Conservation (phyloP, 2,797 vertebrate genomes). For the Mus caroli region DNA sequence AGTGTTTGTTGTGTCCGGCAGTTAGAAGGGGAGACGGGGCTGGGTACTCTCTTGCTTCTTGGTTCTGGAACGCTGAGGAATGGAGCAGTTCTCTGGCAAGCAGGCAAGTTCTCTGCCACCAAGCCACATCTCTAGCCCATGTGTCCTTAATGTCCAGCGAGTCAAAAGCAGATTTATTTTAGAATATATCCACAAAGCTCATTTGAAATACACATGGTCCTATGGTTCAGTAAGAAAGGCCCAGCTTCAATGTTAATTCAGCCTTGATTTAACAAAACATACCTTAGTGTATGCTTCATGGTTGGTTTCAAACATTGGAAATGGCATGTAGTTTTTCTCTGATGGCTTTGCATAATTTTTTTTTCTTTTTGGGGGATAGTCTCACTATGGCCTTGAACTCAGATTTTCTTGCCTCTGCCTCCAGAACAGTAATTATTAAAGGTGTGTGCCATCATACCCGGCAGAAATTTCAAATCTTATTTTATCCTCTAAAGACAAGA, state of each 20-base stretch:
- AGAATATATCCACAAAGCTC: slow-evolving; percentile 49
- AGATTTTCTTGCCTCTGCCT: background rate
- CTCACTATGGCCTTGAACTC: background rate
- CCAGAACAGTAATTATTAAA: background rate
- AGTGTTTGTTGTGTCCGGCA: slow-evolving; percentile 78
- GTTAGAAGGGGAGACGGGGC: slow-evolving; percentile 75
- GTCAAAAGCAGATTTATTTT: slow-evolving; percentile 72
- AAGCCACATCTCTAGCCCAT: background rate
- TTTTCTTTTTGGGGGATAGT: background rate
- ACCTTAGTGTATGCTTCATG: background rate
- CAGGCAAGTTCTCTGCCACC: background rate
- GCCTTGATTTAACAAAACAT: background rate
- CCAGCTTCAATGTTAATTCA: background rate
- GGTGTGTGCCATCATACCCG: background rate
- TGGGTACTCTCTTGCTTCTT: slow-evolving; percentile 67
- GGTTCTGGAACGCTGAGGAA: too few relatives aligned
- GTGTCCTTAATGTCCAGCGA: slow-evolving; percentile 26
- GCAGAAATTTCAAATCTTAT: slow-evolving; percentile 51
- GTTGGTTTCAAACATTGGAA: slow-evolving; percentile 6
- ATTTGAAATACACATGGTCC: slow-evolving; percentile 9
- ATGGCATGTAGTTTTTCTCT: slow-evolving; percentile 42
- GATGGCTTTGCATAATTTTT: slow-evolving; percentile 16
- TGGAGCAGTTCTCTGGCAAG: fast-evolving
- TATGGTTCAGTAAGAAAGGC: background rate
- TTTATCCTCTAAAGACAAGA: slow-evolving; percentile 62